These are phyloP conservation scores for Cyclargus thomasi DNA, from an alignment of 1,140 invertebrate species.

Conservation along the genomic window DNA sequence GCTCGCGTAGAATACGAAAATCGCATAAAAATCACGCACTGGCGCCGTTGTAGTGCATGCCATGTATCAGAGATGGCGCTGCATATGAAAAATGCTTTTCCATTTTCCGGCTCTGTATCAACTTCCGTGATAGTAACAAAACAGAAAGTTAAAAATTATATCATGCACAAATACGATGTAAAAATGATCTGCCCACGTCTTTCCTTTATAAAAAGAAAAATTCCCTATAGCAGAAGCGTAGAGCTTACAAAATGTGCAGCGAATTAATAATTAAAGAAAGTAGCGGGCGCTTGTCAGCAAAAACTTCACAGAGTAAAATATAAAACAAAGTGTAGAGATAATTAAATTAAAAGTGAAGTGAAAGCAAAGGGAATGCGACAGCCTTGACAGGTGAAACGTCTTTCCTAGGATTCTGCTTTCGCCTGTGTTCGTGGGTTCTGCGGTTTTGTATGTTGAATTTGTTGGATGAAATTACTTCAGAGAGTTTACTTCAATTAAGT, in stretches of 20 bases:
- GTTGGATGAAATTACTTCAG: not conserved
- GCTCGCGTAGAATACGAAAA: too few species aligned
- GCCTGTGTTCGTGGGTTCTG: not conserved
- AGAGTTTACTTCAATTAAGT: too few species aligned
- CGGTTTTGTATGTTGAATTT: not conserved
- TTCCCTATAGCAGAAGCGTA: not conserved
- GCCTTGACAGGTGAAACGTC: not conserved
- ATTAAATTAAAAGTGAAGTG: conserved; percentile 13
- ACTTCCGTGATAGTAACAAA: too few species aligned
- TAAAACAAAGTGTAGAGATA: conserved; percentile 13
- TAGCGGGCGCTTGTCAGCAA: not conserved
- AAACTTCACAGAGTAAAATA: conserved; percentile 8
- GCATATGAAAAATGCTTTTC: too few species aligned
- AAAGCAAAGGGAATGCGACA: conserved; percentile 2
- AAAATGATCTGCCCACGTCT: not conserved
- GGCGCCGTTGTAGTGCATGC: too few species aligned
- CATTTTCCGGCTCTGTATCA: too few species aligned
- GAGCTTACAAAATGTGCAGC: not conserved
- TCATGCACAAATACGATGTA: not conserved
- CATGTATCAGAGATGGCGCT: too few species aligned
- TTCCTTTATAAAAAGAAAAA: not conserved
- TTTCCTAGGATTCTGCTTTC: not conserved
- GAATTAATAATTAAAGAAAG: not conserved
- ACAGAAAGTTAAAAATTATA: not conserved
- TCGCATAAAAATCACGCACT: too few species aligned